Evolutionary conservation across 2,113 vertebrate genomes (phyloP), one percentile per base, ranked within the genome.

Genomic region (Rhegmatorhina hoffmannsi): DNA sequence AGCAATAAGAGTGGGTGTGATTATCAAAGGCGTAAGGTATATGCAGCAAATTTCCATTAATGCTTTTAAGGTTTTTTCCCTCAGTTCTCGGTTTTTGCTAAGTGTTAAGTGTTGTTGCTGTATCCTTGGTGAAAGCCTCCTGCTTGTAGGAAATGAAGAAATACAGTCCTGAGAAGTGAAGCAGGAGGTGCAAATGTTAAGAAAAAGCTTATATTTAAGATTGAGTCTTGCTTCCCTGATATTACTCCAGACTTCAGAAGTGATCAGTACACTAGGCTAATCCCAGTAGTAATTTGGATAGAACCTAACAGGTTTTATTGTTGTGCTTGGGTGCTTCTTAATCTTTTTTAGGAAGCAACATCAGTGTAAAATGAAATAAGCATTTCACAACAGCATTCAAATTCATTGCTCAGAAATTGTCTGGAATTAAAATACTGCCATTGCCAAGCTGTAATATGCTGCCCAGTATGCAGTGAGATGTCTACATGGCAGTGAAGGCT

Each of bases 251-350:
- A 47, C 47, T 47, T 92, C 50, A 84, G 64, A 92, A 78, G 23
- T 40, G 72, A 90, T 81, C 79, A 84, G 21, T 88, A 40, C 46
- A 46, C 44, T 38, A 83, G 19, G 55, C 13, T 93, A 80, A 93
- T 44, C 50, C 43, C 72, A 70, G 59, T 25, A 90, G n/a, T 72
- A 74, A 74, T 78, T 60, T 79, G 52, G 52, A 87, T 8, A 64
- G 73, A 91, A 72, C 24, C 25, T n/a, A 77, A 46, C 33, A 87
- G 90, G 34, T 78, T 95, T 92, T 80, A 62, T 77, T 87, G 90
- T 67, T 92, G 50, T 90, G 76, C 63, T 84, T 84, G 76, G 68
- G 13, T 52, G 75, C 59, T 74, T 77, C 75, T 90, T 92, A 73
- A 77, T 83, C 0, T 66, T 83, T 95, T 92, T 93, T 46, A 66